Evolutionary conservation across 2,888 invertebrate species (phyloP).

Genomic region (Allophyes oxyacanthae): DNA sequence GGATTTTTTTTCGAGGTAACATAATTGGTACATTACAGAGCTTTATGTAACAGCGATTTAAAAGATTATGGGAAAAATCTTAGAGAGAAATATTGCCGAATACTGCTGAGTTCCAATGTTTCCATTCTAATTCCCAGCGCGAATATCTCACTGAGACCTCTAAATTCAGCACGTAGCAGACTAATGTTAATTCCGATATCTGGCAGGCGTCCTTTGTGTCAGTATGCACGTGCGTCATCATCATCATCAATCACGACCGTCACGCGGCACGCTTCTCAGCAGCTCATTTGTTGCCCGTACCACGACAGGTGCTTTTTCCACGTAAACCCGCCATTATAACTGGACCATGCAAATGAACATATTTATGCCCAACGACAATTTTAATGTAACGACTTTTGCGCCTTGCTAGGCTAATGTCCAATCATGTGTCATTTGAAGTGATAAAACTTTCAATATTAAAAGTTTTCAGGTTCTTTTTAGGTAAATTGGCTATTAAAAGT

Average conservation of each 20-base stretch:
- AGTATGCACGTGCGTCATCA: conserved; percentile 61
- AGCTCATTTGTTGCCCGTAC: conserved; percentile 67
- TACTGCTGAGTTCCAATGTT: too few species aligned
- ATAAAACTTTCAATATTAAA: conserved; percentile 25
- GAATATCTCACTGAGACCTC: background rate
- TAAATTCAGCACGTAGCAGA: conserved; percentile 8
- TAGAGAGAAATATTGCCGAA: too few species aligned
- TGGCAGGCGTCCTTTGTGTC: conserved; percentile 49
- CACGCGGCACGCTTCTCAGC: conserved; percentile 65
- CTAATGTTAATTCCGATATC: conserved; percentile 50
- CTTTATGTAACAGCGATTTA: too few species aligned
- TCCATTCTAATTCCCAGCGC: background rate
- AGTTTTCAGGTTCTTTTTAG: conserved; percentile 15
- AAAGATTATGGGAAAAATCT: too few species aligned
- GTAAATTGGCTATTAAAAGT: conserved; percentile 34
- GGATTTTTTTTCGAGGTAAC: too few species aligned
- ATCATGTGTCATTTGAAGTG: conserved; percentile 33
- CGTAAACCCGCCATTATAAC: conserved; percentile 49
- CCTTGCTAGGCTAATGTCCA: conserved; percentile 31
- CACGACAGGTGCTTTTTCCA: conserved; percentile 57
- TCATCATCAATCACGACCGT: conserved; percentile 81
- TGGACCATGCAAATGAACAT: conserved; percentile 53
- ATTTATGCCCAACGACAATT: conserved; percentile 36
- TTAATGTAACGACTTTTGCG: conserved; percentile 38
- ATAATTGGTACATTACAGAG: too few species aligned